Evolutionary conservation across 2,113 vertebrate genomes (phyloP).

Genomic region (Acrocephalus arundinaceus): DNA sequence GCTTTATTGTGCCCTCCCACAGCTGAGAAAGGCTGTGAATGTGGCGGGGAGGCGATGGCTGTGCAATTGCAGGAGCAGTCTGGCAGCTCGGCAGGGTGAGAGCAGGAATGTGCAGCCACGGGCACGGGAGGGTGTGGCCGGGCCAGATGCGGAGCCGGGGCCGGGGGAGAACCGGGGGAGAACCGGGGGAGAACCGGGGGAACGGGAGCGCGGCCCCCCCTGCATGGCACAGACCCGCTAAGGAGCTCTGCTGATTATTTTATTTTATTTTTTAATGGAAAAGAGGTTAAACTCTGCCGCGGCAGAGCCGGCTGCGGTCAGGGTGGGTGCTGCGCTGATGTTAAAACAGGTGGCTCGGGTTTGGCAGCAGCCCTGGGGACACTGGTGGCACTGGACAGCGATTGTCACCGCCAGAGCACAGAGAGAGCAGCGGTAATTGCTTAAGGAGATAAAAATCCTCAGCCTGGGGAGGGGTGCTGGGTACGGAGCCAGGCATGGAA

Average conservation of each 20-base stretch:
- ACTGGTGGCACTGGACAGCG: neutral
- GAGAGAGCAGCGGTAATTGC: neutral
- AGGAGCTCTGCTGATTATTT: fast-evolving
- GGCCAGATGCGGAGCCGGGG: neutral
- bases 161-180: neutral
- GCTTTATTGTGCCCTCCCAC: neutral
- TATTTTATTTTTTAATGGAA: neutral
- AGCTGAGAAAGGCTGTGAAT: neutral
- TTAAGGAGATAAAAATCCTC: neutral
- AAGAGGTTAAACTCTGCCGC: fast-evolving
- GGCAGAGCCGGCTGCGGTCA: fast-evolving
- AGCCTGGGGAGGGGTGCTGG: neutral
- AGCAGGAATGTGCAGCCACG: neutral
- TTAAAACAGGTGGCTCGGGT: constrained; percentile 4
- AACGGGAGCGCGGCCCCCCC: neutral
- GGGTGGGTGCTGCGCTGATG: neutral
- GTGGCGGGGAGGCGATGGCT: neutral
- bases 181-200: neutral
- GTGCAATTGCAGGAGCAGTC: neutral
- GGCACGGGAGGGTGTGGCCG: constrained; percentile 42
- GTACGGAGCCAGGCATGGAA: fast-evolving
- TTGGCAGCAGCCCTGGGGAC: neutral
- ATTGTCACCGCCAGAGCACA: fast-evolving
- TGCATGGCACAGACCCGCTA: fast-evolving
- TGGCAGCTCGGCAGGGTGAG: neutral